Conservation (phyloP, 1,140 invertebrate species). For the Drosophila elegans region DNA sequence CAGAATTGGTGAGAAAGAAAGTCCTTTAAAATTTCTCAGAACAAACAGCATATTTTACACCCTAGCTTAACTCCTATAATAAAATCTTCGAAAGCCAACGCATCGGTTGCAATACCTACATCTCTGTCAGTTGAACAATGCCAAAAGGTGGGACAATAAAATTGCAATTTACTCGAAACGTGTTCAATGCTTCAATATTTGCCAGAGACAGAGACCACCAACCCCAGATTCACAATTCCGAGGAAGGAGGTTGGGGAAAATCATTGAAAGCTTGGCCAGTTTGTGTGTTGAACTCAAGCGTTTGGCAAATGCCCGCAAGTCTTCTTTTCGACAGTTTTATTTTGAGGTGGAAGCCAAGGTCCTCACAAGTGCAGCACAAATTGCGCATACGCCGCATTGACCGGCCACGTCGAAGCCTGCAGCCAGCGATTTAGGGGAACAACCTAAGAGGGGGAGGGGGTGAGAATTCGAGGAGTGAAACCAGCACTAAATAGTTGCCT, state of each 20-base stretch:
- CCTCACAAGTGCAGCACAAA: slow-evolving; percentile 62
- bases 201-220: slow-evolving; percentile 33
- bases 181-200: slow-evolving; percentile 77
- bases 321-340: slow-evolving; percentile 75
- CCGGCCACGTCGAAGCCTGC: slow-evolving; percentile 20
- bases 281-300: slow-evolving; percentile 45
- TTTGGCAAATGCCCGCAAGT: slow-evolving; percentile 76
- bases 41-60: not conserved
- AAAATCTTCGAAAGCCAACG: slow-evolving; percentile 9
- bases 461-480: not conserved
- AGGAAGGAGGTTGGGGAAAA: slow-evolving; percentile 29
- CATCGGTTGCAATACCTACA: slow-evolving; percentile 13
- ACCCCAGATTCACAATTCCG: not conserved
- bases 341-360: slow-evolving; percentile 29
- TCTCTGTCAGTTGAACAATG: slow-evolving; percentile 15
- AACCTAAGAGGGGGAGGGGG: slow-evolving; percentile 7
- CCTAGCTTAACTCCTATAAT: slow-evolving; percentile 2
- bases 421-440: slow-evolving; percentile 56
- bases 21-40: not conserved
- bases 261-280: slow-evolving; percentile 45
- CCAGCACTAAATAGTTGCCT: slow-evolving; percentile 75
- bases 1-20: not conserved
- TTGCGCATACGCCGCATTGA: slow-evolving; percentile 75
- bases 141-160: slow-evolving; percentile 67
- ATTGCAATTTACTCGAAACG: slow-evolving; percentile 77